Base-by-base conservation (phyloP, 64 coral and sea anemone genomes). In the Montipora cactus region DNA sequence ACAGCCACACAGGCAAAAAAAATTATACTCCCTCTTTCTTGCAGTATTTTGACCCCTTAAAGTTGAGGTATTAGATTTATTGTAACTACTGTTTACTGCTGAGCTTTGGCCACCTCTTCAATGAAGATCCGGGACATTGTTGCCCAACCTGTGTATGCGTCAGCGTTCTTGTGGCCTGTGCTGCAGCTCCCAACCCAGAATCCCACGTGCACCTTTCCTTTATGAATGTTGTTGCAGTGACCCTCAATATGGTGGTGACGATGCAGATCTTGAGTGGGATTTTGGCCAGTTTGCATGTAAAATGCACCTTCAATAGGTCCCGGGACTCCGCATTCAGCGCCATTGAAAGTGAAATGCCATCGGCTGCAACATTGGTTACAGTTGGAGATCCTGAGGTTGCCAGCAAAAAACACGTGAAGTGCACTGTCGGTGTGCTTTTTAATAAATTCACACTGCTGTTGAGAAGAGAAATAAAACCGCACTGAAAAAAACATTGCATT, bases 211-310 rank as follows among this genome's bases (percentile, higher is more conserved):
- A 57, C 53, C 1, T 57, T 57, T 57, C 53, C 53, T 11, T 57
- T 57, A 0, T 57, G 53, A 57, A 57, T 57, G 53, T 75, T 55
- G 18, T 79, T 79, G 5, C 89, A 90, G 61, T 90, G 45, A 73
- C 89, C 89, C 25, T 90, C 76, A 47, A 90, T 90, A 37, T 90
- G 89, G 58, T 77, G 76, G 68, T 80, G 76, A 8, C 76, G 76
- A 15, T 80, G 59, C 66, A 81, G 13, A 3, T 90, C 25, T 70
- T 70, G 7, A 19, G 0, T 5, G 4, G 25, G 48, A 1, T 23
- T 20, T 10, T 19, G 52, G 53, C 72, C 66, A 16, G 21, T 51
- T 14, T 1, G 0, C 21, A 89, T 45, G 52, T 89, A 76, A 21
- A 89, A 19, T 18, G 20, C 7, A 14, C 52, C 49, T 15, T 78